Percentiles rank a stretch among this genome's conserved stretches.
These are phyloP conservation scores for Metellina segmentata DNA, from an alignment of 2,888 invertebrate species.

Conservation along the genomic window DNA sequence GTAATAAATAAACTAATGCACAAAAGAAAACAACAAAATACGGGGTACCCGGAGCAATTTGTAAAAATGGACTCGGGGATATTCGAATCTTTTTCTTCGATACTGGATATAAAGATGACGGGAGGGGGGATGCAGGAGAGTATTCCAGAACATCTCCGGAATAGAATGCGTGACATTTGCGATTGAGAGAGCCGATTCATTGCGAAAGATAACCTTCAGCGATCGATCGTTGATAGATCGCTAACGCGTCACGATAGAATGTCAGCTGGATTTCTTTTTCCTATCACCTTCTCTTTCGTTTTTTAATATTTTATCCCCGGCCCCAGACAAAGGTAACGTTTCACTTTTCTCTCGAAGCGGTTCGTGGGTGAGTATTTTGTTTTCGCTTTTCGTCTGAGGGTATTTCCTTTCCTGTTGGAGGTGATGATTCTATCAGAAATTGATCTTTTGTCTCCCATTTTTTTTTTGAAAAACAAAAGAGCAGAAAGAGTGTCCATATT, in stretches of 20 bases:
- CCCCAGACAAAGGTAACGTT: not conserved
- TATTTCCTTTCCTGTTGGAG: not conserved
- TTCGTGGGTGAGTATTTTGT: too few relatives aligned
- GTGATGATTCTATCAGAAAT: not conserved
- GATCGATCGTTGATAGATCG: constrained; percentile 60
- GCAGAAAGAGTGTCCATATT: too few relatives aligned
- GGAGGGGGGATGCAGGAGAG: not conserved
- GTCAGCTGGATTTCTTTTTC: constrained; percentile 42
- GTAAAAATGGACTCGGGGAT: constrained; percentile 45
- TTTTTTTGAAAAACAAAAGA: too few relatives aligned
- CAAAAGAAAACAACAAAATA: not conserved
- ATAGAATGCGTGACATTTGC: constrained; percentile 57
- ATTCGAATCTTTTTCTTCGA: constrained; percentile 1
- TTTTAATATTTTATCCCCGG: not conserved
- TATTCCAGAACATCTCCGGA: constrained; percentile 47
- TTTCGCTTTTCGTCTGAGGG: not conserved
- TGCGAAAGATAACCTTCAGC: constrained; percentile 48
- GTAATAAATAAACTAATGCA: not conserved
- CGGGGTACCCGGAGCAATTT: constrained; percentile 2
- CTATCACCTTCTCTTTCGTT: not conserved
- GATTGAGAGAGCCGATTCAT: constrained; percentile 50
- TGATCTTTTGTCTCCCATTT: not conserved
- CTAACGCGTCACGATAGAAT: constrained; percentile 55
- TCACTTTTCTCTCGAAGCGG: not conserved
- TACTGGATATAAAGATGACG: not conserved